These are phyloP conservation scores for Chionis minor DNA, from an alignment of 2,113 vertebrate species.

Conservation along the genomic window DNA sequence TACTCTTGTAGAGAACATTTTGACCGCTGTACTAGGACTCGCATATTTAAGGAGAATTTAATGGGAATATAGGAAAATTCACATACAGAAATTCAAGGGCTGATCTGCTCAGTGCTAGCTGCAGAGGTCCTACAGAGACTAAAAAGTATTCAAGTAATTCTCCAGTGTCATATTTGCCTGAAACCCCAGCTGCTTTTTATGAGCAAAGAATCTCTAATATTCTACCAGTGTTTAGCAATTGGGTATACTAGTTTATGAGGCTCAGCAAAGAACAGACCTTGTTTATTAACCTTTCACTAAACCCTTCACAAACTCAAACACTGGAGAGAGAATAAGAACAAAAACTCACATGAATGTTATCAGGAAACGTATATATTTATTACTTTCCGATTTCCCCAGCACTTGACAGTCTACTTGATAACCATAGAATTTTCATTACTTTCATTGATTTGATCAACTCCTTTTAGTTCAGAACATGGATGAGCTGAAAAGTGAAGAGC, in stretches of 20 bases:
- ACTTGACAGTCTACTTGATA: constrained; percentile 7
- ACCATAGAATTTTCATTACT: constrained; percentile 52
- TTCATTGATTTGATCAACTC: constrained; percentile 49
- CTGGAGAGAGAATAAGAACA: neutral
- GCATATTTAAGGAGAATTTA: neutral
- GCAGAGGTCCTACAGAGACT: neutral
- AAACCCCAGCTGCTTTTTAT: constrained; percentile 20
- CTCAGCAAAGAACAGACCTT: neutral
- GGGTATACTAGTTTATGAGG: constrained; percentile 28
- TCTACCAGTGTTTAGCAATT: constrained; percentile 14
- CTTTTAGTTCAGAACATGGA: constrained; percentile 23
- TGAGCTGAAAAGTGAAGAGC: constrained; percentile 10
- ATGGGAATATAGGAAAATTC: neutral
- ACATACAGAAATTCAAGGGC: neutral
- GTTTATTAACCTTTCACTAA: constrained; percentile 44
- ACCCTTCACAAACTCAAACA: constrained; percentile 11
- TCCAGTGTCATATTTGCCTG: neutral
- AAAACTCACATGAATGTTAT: neutral
- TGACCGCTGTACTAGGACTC: neutral
- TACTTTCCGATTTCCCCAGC: constrained; percentile 21
- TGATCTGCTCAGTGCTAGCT: neutral
- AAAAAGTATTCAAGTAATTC: constrained; percentile 10
- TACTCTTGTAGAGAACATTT: neutral
- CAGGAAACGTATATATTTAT: constrained; percentile 43
- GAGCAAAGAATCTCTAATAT: neutral